Conservation (phyloP, 2,797 vertebrate species). For the Protonibea diacanthus region DNA sequence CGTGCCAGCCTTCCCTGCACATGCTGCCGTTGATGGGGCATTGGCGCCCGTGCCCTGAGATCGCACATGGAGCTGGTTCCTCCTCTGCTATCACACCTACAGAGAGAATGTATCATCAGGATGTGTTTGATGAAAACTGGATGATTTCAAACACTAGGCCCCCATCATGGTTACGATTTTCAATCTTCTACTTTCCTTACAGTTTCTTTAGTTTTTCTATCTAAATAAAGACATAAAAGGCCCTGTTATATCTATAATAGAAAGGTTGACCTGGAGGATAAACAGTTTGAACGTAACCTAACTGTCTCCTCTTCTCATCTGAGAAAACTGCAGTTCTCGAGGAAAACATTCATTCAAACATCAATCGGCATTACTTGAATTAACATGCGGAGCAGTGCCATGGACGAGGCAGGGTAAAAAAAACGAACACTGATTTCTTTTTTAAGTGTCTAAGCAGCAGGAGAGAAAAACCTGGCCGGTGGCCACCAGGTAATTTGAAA, state of each 20-base stretch:
- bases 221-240: too few species aligned
- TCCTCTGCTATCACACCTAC: constrained; percentile 92
- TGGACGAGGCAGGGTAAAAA: neutral
- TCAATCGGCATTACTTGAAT: neutral
- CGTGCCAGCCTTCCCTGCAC: constrained; percentile 96
- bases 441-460: neutral
- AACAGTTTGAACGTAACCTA: neutral
- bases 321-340: neutral
- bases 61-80: constrained; percentile 95
- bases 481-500: neutral
- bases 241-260: neutral
- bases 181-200: neutral
- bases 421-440: neutral
- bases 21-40: constrained; percentile 93
- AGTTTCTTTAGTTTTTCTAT: neutral
- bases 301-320: neutral
- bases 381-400: neutral
- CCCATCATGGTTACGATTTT: neutral
- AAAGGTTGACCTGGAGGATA: neutral
- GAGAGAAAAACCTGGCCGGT: neutral
- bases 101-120: neutral
- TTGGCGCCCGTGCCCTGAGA: constrained; percentile 96
- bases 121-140: neutral
- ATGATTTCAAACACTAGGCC: neutral
- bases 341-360: neutral